A percentile compares a stretch with the other conserved stretches of the same genome.
Evolutionary conservation across 2,888 invertebrate species (phyloP).

Genomic region (Drosophila ezoana): DNA sequence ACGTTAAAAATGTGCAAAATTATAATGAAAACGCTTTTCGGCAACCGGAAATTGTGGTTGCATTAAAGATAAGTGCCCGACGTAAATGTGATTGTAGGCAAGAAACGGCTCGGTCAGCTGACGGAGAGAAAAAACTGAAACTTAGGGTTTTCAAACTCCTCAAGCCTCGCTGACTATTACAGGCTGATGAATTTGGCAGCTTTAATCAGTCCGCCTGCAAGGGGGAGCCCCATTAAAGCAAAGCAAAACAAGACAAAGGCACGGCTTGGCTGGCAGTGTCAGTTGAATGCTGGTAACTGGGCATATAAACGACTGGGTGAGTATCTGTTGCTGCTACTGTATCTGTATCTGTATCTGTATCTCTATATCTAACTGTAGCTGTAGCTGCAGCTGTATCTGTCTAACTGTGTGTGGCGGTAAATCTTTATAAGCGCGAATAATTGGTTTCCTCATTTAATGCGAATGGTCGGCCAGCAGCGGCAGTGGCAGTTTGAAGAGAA

Average conservation of each 20-base stretch:
- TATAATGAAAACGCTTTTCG: conserved; percentile 62
- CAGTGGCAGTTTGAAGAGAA: conserved; percentile 21
- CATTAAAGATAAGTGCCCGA: conserved; percentile 60
- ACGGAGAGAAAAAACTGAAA: background rate
- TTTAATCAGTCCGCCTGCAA: conserved; percentile 63
- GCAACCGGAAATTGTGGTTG: conserved; percentile 72
- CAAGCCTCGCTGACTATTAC: no score
- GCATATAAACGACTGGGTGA: conserved; percentile 44
- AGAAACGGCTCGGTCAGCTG: background rate
- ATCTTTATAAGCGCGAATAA: conserved; percentile 83
- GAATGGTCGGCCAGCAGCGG: conserved; percentile 68
- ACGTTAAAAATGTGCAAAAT: conserved; percentile 58
- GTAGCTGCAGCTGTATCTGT: conserved; percentile 34
- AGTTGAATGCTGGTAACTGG: conserved; percentile 29
- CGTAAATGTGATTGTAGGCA: background rate
- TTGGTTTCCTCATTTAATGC: conserved; percentile 84
- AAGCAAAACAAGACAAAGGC: conserved; percentile 47
- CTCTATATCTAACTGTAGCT: conserved; percentile 42
- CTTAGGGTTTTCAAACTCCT: background rate
- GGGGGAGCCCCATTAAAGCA: conserved; percentile 36
- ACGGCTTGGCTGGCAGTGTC: conserved; percentile 18
- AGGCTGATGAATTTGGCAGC: conserved; percentile 44
- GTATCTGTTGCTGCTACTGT: conserved; percentile 11
- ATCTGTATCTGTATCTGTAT: conserved; percentile 47
- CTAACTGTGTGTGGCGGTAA: conserved; percentile 67